These are phyloP conservation scores for Leucoraja ocellata DNA, from an alignment of 2,797 vertebrate genomes.

Conservation along the genomic window DNA sequence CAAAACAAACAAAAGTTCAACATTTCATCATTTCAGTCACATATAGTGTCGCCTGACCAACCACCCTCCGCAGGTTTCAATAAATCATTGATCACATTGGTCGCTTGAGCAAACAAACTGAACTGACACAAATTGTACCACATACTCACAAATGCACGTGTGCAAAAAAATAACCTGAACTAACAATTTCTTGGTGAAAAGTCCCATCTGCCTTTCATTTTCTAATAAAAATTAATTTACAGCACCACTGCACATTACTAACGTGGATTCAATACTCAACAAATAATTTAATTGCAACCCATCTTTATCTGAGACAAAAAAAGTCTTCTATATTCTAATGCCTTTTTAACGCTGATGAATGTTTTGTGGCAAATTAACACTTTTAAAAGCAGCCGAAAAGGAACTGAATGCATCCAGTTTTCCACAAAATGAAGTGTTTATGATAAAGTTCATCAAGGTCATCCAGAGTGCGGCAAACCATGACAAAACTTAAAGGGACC, in stretches of 20 bases:
- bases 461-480: neutral
- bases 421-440: conserved; percentile 10
- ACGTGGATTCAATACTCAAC: conserved; percentile 56
- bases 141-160: conserved; percentile 7
- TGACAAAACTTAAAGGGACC: neutral
- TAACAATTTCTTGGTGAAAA: conserved; percentile 50
- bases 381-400: conserved; percentile 45
- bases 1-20: neutral
- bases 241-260: conserved; percentile 56
- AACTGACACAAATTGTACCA: conserved; percentile 1
- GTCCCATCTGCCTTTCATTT: conserved; percentile 59
- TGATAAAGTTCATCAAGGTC: neutral
- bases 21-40: neutral
- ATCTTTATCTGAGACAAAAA: conserved; percentile 46
- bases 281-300: conserved; percentile 47
- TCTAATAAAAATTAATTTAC: conserved; percentile 57
- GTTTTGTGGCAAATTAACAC: conserved; percentile 49
- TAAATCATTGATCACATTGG: neutral
- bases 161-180: neutral
- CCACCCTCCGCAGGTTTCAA: neutral
- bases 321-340: conserved; percentile 49
- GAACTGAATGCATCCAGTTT: conserved; percentile 1
- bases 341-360: conserved; percentile 53
- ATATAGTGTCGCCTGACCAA: neutral
- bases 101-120: neutral